These are phyloP conservation scores for Gallinago undulata DNA, from an alignment of 2,113 vertebrate species.

Conservation along the genomic window DNA sequence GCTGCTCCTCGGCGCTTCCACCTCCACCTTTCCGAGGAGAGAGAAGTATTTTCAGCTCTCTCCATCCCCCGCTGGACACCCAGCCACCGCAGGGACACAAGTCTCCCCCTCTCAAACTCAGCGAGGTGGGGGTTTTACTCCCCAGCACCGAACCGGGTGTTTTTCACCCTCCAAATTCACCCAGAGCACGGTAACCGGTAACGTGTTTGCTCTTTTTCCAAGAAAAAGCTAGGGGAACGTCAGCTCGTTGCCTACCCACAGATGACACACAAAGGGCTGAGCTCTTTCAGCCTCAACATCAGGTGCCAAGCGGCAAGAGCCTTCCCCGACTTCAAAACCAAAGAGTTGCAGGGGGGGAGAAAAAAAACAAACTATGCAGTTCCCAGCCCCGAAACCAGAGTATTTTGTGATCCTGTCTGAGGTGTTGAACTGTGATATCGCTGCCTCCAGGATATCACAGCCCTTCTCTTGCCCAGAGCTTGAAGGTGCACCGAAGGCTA, in stretches of 20 bases:
- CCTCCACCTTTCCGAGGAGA: not conserved
- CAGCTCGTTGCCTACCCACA: not conserved
- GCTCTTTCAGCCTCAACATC: not conserved
- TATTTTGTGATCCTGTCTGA: not conserved
- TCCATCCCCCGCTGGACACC: not conserved
- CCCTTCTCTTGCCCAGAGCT: not conserved
- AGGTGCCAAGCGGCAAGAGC: not conserved
- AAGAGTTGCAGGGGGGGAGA: no score
- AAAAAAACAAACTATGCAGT: not conserved
- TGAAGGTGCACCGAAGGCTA: accelerated
- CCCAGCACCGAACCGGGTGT: not conserved
- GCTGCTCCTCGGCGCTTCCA: not conserved
- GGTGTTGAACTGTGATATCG: not conserved
- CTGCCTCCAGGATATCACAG: not conserved
- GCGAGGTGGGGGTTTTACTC: not conserved
- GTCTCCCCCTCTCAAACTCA: not conserved
- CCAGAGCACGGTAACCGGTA: accelerated
- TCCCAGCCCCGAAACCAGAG: not conserved
- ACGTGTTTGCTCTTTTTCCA: accelerated
- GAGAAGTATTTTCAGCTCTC: accelerated
- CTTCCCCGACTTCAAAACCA: not conserved
- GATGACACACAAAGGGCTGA: accelerated
- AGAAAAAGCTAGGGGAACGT: not conserved
- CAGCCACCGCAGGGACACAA: accelerated
- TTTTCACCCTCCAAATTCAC: not conserved